Conservation (phyloP, 2,797 vertebrate species). For the Clarias fuscus region DNA sequence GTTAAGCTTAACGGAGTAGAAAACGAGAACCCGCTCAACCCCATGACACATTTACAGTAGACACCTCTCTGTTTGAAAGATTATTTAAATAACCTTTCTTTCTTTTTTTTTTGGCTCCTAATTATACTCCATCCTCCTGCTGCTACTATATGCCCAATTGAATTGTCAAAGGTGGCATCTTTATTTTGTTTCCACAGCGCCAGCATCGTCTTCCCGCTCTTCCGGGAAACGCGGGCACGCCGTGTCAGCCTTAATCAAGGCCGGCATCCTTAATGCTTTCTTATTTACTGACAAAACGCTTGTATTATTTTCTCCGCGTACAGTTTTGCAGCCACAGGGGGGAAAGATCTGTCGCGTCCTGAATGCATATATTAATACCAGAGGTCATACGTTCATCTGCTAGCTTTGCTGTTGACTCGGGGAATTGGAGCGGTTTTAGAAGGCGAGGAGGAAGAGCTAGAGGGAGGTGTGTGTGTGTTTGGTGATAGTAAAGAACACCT, state of each 20-base stretch:
- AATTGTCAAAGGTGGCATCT: neutral
- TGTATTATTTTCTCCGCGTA: constrained; percentile 35
- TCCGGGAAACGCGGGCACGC: neutral
- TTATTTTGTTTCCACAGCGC: neutral
- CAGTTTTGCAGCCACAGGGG: constrained; percentile 15
- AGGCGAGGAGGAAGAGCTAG: neutral
- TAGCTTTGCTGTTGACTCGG: constrained; percentile 26
- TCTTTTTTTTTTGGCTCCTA: neutral
- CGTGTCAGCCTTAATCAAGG: constrained; percentile 35
- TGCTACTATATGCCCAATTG: neutral
- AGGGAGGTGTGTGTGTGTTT: constrained; percentile 5
- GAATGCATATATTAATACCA: constrained; percentile 45
- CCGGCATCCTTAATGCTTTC: constrained; percentile 33
- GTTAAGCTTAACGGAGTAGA: neutral
- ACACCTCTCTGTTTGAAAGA: too few relatives aligned
- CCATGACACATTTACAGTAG: neutral
- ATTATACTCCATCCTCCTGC: neutral
- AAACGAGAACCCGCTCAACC: neutral
- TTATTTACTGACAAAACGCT: constrained; percentile 40
- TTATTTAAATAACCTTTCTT: neutral
- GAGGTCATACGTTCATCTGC: constrained; percentile 7
- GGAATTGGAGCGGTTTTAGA: constrained; percentile 28
- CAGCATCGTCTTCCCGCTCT: neutral
- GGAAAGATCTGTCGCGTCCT: constrained; percentile 5
- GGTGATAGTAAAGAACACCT: neutral